Percentiles rank a stretch among this genome's conserved stretches.
Conservation (phyloP, 2,113 vertebrate genomes). For the Petrocephalus microphthalmus region DNA sequence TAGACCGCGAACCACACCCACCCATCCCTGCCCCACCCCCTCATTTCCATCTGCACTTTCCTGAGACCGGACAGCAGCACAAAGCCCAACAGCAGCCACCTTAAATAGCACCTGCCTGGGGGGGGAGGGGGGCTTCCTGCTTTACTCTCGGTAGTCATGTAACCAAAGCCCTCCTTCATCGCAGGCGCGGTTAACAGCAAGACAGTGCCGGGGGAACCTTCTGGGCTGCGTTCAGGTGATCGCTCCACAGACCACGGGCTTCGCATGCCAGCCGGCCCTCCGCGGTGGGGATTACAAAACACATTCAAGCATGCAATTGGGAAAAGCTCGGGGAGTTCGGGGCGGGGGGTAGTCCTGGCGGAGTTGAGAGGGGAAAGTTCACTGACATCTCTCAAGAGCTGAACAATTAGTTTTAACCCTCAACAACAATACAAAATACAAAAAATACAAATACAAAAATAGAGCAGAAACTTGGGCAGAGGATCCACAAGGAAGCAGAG, state of each 20-base stretch:
- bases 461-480: background rate
- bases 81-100: slow-evolving; percentile 45
- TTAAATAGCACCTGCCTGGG: slow-evolving; percentile 62
- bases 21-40: slow-evolving; percentile 21
- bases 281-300: background rate
- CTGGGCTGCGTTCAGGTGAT: slow-evolving; percentile 51
- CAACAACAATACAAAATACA: too few relatives aligned
- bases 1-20: slow-evolving; percentile 16
- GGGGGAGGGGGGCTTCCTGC: slow-evolving; percentile 42
- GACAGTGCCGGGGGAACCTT: slow-evolving; percentile 45
- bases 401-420: background rate
- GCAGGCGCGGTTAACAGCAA: slow-evolving; percentile 49
- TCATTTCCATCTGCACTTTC: slow-evolving; percentile 17
- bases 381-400: background rate
- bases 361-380: background rate
- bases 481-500: background rate
- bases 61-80: slow-evolving; percentile 41
- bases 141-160: slow-evolving; percentile 51
- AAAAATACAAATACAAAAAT: background rate
- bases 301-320: background rate
- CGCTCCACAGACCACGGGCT: slow-evolving; percentile 39
- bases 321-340: background rate
- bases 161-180: slow-evolving; percentile 41
- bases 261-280: slow-evolving; percentile 42
- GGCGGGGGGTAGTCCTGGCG: background rate